A percentile compares a stretch with the other conserved stretches of the same genome.
Evolutionary conservation across 2,113 vertebrate species (phyloP).

Genomic region (Morone saxatilis): DNA sequence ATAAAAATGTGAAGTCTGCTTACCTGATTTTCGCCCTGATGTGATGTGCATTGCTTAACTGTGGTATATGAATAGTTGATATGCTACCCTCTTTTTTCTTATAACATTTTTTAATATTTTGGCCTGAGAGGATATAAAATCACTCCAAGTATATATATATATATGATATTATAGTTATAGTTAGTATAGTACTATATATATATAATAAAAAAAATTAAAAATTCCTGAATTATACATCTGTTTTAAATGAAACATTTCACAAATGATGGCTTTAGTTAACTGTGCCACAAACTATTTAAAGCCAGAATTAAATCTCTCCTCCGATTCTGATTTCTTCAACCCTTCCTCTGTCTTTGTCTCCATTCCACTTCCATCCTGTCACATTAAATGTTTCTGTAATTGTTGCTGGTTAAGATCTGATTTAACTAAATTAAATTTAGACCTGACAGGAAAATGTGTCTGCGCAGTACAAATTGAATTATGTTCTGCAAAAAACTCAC

Average conservation of each 20-base stretch:
- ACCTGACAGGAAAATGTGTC: constrained; percentile 21
- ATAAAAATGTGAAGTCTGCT: neutral
- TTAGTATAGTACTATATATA: too few species aligned
- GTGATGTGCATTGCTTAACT: neutral
- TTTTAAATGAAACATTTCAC: neutral
- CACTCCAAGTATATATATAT: neutral
- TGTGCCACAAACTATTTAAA: neutral
- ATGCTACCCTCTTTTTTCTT: neutral
- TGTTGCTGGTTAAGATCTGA: constrained; percentile 41
- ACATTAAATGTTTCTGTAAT: constrained; percentile 42
- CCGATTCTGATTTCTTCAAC: neutral
- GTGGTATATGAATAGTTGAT: neutral
- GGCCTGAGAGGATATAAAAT: neutral
- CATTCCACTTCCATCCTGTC: constrained; percentile 18
- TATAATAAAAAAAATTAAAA: neutral
- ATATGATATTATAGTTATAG: too few species aligned
- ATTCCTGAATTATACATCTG: neutral
- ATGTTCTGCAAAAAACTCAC: neutral
- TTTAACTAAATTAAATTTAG: constrained; percentile 44
- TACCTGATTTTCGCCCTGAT: neutral
- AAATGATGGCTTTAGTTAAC: neutral
- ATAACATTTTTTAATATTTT: neutral
- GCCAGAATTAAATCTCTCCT: constrained; percentile 7
- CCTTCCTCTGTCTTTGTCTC: neutral
- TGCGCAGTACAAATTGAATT: constrained; percentile 45